Conservation (phyloP, 2,888 invertebrate species). For the Ichneumoninae sp. region DNA sequence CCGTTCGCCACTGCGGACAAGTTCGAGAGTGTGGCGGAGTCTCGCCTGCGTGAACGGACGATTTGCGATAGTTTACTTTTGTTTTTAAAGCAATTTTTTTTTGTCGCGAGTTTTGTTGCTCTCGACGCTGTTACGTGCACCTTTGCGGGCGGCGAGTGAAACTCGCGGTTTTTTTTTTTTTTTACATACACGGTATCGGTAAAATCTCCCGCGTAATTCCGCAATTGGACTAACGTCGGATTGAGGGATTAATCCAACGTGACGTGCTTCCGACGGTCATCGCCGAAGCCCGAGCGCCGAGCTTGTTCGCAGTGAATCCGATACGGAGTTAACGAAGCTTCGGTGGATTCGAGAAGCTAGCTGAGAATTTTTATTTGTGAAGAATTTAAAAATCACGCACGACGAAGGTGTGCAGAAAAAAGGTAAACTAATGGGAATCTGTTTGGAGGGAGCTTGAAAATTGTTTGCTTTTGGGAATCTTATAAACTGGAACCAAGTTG, state of each 20-base stretch:
- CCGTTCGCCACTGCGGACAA: conserved; percentile 49
- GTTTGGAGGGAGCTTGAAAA: not conserved
- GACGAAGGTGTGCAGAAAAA: not conserved
- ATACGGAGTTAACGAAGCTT: not conserved
- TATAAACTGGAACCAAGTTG: too few species aligned
- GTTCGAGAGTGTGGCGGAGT: conserved; percentile 5
- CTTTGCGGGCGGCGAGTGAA: not conserved
- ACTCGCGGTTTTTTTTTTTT: not conserved
- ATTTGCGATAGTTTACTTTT: not conserved
- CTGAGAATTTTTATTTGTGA: not conserved
- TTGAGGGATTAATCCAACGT: conserved; percentile 35
- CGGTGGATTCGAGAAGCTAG: conserved; percentile 5
- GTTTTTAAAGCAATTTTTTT: not conserved
- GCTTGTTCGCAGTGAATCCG: conserved; percentile 8
- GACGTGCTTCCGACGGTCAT: conserved; percentile 15
- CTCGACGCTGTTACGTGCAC: not conserved
- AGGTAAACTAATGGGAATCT: not conserved
- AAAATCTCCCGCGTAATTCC: conserved; percentile 41
- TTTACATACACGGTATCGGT: not conserved
- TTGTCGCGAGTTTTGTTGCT: not conserved
- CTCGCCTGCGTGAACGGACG: not conserved
- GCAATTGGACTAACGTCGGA: conserved; percentile 42
- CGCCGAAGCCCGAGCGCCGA: conserved; percentile 12
- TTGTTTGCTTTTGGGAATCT: too few species aligned
- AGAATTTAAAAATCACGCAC: not conserved